A percentile compares a stretch with the other conserved stretches of the same genome.
These are phyloP conservation scores for Saccostrea glomerata DNA, from an alignment of 1,140 invertebrate genomes.

Conservation along the genomic window DNA sequence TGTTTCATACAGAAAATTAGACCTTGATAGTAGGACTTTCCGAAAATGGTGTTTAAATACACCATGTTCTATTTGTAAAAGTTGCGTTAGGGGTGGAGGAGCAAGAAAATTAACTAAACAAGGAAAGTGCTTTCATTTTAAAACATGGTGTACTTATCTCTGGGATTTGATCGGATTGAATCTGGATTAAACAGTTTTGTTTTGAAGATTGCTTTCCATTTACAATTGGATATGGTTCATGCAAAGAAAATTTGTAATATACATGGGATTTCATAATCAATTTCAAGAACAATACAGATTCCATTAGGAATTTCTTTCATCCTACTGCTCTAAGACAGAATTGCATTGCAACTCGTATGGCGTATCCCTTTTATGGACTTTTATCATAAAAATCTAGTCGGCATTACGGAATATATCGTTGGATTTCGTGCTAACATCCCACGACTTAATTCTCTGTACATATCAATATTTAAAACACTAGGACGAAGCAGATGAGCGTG, in stretches of 20 bases:
- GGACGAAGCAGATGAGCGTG: constrained; percentile 18
- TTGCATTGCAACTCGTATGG: not conserved
- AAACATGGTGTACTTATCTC: constrained; percentile 16
- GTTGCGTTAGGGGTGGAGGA: constrained; percentile 2
- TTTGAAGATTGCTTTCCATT: constrained; percentile 19
- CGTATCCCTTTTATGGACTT: constrained; percentile 26
- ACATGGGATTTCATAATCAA: constrained; percentile 34
- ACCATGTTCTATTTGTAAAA: not conserved
- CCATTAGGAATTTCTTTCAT: constrained; percentile 30
- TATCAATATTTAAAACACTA: constrained; percentile 37
- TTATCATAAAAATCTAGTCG: constrained; percentile 35
- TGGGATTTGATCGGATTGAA: constrained; percentile 29
- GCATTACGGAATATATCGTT: constrained; percentile 32
- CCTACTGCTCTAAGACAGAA: constrained; percentile 15
- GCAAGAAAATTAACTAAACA: constrained; percentile 28
- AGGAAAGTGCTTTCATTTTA: constrained; percentile 13
- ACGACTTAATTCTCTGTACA: constrained; percentile 26
- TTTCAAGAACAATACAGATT: constrained; percentile 10
- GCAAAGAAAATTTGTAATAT: constrained; percentile 26
- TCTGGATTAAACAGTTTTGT: constrained; percentile 29
- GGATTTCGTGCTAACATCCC: constrained; percentile 32
- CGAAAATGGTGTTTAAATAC: constrained; percentile 22
- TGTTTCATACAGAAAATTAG: not conserved
- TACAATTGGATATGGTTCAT: not conserved
- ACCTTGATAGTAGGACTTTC: not conserved